Evolutionary conservation across 2,113 vertebrate species (phyloP), one percentile per base, ranked within the genome.

Genomic region (Oncorhynchus gorbuscha): DNA sequence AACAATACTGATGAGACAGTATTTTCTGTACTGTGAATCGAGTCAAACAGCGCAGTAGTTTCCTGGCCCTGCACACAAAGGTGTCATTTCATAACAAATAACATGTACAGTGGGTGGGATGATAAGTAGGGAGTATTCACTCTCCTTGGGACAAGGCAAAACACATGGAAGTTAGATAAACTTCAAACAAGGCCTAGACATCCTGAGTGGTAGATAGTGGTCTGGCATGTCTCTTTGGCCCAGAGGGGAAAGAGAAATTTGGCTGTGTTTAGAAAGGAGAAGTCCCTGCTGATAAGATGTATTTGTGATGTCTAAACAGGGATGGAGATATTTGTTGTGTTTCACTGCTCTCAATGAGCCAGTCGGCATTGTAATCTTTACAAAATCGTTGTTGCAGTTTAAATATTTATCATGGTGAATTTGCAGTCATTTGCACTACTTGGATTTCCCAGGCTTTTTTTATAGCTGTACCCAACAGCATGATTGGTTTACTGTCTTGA

Each of bases 371-470:
- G 67, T 66, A 67, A 83, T 86, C 88, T 83, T 90, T 83, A 85
- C 86, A 85, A 76, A 86, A 88, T 89, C 83, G 20, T 80, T 83
- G 82, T 79, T 48, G 87, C 85, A 81, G 72, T 76, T 75, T 89
- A 93, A 93, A 94, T 94, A 92, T 93, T 93, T 94, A 89, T 88
- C 89, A 92, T 84, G 92, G 83, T 80, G 85, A 87, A 91, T 92
- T 93, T 86, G 81, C 78, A 73, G 45, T 78, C 69, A 49, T 86
- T 87, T 89, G 61, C 74, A 49, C 66, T 78, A 84, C 75, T 78
- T 68, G 39, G 45, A 78, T 79, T 86, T 86, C 84, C 83, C 83
- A 86, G 74, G 77, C 71, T 79, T 83, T 77, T 76, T 69, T 14
- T 18, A 35, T 71, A 16, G 32, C 49, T 14, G 49, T n/a, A 68